Evolutionary conservation across 2,888 invertebrate genomes (phyloP).

Genomic region (Daptonema setosum): DNA sequence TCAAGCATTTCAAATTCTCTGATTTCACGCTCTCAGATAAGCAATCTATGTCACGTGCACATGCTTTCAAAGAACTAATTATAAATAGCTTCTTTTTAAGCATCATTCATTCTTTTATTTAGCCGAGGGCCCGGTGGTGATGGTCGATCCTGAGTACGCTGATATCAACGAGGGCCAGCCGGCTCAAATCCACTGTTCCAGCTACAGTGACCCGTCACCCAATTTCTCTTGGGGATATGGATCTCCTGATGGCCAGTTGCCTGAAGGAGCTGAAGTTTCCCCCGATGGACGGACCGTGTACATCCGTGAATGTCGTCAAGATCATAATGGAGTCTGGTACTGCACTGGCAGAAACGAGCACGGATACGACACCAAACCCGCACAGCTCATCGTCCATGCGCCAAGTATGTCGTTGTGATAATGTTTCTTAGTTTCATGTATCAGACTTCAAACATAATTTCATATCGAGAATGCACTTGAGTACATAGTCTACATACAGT

Average conservation of each 20-base stretch:
- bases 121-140: background rate
- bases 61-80: too few species aligned
- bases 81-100: too few species aligned
- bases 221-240: conserved; percentile 26
- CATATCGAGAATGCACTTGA: too few species aligned
- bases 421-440: too few species aligned
- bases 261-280: background rate
- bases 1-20: too few species aligned
- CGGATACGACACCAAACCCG: background rate
- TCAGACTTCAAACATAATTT: too few species aligned
- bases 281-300: background rate
- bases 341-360: background rate
- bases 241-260: background rate
- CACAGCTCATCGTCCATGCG: background rate
- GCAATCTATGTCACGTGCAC: too few species aligned
- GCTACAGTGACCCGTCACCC: conserved; percentile 28
- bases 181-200: conserved; percentile 28
- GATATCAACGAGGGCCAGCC: conserved; percentile 20
- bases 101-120: too few species aligned
- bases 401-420: too few species aligned
- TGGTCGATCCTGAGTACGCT: background rate
- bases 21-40: too few species aligned
- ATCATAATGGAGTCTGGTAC: background rate
- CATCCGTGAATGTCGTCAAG: background rate
- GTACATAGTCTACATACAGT: too few species aligned